These are phyloP conservation scores for Leptobrachium leishanense DNA, from an alignment of 2,113 vertebrate genomes.

Conservation along the genomic window DNA sequence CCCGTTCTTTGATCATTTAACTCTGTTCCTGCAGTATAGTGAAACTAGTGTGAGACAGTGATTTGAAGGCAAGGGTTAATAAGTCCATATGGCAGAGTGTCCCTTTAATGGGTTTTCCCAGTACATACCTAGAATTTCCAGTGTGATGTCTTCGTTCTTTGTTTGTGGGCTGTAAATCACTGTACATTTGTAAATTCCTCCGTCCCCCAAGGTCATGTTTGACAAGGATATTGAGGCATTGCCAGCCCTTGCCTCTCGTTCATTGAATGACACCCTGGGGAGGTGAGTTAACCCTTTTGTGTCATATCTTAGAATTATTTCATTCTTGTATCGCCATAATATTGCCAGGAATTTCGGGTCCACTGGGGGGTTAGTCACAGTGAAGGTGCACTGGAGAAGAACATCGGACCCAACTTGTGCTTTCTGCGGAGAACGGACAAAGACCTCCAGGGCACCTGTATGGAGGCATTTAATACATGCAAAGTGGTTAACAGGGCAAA, in stretches of 20 bases:
- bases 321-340: conserved; percentile 8
- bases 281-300: neutral
- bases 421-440: neutral
- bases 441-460: neutral
- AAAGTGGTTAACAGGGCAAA: no score
- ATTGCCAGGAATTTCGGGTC: neutral
- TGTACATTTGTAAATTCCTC: conserved; percentile 13
- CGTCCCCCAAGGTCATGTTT: neutral
- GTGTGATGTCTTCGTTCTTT: neutral
- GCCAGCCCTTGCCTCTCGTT: neutral
- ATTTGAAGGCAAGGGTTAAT: no score
- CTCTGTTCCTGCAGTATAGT: no score
- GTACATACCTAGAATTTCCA: conserved; percentile 6
- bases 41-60: no score
- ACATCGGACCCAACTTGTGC: neutral
- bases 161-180: conserved; percentile 11
- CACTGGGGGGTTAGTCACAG: neutral
- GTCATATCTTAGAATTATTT: neutral
- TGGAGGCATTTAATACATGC: no score
- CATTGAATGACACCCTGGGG: neutral
- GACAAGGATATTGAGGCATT: neutral
- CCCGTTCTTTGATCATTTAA: no score
- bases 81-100: no score
- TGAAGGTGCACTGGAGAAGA: conserved; percentile 29
- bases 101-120: no score